Base-by-base conservation (phyloP, 2,113 vertebrate genomes). In the Rhinolophus sinicus region DNA sequence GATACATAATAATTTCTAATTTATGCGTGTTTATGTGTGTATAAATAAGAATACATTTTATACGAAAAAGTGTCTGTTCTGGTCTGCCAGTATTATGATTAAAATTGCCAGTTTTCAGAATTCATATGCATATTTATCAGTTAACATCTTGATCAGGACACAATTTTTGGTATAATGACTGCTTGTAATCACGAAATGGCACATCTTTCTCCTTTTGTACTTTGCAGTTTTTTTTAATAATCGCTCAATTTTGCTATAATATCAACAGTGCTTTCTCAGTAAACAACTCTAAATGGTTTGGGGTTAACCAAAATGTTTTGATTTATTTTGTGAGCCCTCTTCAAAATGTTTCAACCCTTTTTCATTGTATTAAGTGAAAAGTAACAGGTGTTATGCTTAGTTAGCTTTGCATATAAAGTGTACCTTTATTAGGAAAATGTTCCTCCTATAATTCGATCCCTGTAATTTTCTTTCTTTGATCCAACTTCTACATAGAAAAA, bases 241-340 rank as follows among this genome's bases (percentile, higher is more conserved):
- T 88, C 90, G 28, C 30, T 96, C 72, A 77, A 9, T 33, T 95
- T 97, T 97, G n/a, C 38, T 80, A 82, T 33, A 89, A 35, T 65
- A 30, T 62, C 69, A 72, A 83, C 2, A 94, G 70, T 90, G 33
- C 15, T 95, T 88, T 82, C 8, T 3, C 8, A 44, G 67, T 84
- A 95, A 72, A 94, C 30, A 94, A 70, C 80, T 94, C 87, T 90
- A 64, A 95, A 62, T 58, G 77, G 77, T 80, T 73, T 65, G 52
- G 13, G 64, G 28, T 73, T 52, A 94, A 19, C 0, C 64, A 75
- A 93, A 94, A 64, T 70, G 58, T 8, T 93, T 96, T 88, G 56
- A 77, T 96, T 82, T 94, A 26, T 38, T 97, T 98, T 95, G 22
- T 73, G 85, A 94, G 89, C 88, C 12, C 62, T 50, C 0, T 93